These are phyloP conservation scores for Drosophila littoralis DNA, from an alignment of 1,140 invertebrate species.

Conservation along the genomic window DNA sequence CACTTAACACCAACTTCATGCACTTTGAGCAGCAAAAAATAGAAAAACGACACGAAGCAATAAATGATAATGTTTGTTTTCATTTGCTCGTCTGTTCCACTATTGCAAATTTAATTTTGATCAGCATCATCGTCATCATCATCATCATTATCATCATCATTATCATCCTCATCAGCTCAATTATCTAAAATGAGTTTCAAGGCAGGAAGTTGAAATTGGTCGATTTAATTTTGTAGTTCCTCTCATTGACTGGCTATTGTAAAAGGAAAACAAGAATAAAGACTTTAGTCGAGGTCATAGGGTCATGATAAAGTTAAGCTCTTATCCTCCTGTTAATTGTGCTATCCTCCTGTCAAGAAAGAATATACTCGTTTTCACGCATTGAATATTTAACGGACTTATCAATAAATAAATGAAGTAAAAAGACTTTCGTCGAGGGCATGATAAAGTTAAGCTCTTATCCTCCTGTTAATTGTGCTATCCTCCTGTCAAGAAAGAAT, in stretches of 20 bases:
- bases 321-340: background rate
- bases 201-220: slow-evolving; percentile 67
- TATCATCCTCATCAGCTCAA: slow-evolving; percentile 33
- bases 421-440: slow-evolving; percentile 3
- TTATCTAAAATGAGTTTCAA: slow-evolving; percentile 46
- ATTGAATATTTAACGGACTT: too few relatives aligned
- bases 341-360: too few relatives aligned
- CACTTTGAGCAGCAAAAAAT: slow-evolving; percentile 18
- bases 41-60: background rate
- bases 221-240: slow-evolving; percentile 8
- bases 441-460: background rate
- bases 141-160: background rate
- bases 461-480: background rate
- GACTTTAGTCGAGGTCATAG: slow-evolving; percentile 18
- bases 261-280: background rate
- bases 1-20: slow-evolving; percentile 35
- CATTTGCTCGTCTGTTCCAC: slow-evolving; percentile 24
- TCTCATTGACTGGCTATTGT: slow-evolving; percentile 20
- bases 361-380: too few relatives aligned
- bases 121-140: slow-evolving; percentile 7
- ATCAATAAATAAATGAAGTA: background rate
- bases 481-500: too few relatives aligned
- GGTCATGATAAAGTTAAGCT: slow-evolving; percentile 17
- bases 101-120: slow-evolving; percentile 18
- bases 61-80: slow-evolving; percentile 2